Evolutionary conservation across 2,888 invertebrate genomes (phyloP), one percentile per base, ranked within the genome.

Genomic region (Pollenia amentaria): DNA sequence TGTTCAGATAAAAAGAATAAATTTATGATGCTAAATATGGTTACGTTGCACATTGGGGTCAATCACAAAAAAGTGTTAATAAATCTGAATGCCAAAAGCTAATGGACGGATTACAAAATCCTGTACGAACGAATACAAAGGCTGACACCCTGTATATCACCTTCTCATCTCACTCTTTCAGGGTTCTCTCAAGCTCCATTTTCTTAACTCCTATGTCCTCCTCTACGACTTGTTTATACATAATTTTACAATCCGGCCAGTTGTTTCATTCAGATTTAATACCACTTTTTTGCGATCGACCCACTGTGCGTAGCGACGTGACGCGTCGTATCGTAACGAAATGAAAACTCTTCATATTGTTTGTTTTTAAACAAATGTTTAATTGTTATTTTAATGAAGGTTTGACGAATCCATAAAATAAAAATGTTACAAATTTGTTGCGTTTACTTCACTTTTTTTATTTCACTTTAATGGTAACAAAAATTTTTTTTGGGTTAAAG

Each of bases 1-100:
- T 72, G 55, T 70, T 57, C 16, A 53, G 60, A 76, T 82, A 18
- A 75, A 51, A 60, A 51, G 14, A 75, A 67, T 57, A 75, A 72
- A 72, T 53, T 75, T 51, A 51, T 42, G 51, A 48, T 75, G 60
- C 29, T 75, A 51, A 51, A 16, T n/a, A 16, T 60, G 14, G 38
- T n/a, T 38, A 38, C 60, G 38, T 9, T 21, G 21, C 21, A 10
- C 21, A 29, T 29, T 29, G 29, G 29, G 29, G 29, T 29, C 29
- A 29, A 29, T 29, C 29, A 6, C 55, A 12, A 51, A 51, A 55
- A 18, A 18, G 3, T 18, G 1, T 3, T 3, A 6, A 29, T 6
- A 6, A 6, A 29, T 29, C 29, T 29, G 29, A 29, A 29, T 29
- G 4, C 6, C 29, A 0, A 6, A 29, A 29, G 6, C 29, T 29